Conservation (phyloP, 2,888 invertebrate species). For the Hypercompe scribonia region DNA sequence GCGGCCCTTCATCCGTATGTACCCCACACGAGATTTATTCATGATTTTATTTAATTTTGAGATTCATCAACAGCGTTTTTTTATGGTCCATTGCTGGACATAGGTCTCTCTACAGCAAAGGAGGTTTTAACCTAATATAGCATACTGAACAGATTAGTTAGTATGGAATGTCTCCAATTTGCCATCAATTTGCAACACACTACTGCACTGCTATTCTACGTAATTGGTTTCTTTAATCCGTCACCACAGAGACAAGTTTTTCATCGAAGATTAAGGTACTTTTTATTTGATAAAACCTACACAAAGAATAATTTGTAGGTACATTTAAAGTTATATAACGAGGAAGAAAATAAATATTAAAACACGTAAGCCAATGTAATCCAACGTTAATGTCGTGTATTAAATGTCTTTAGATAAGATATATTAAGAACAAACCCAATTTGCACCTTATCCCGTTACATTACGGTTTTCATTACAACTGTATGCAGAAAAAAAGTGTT, state of each 20-base stretch:
- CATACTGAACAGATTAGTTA: too few species aligned
- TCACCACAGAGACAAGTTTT: too few species aligned
- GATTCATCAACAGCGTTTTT: too few species aligned
- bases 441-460: background rate
- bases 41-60: too few species aligned
- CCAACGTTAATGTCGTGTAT: constrained; percentile 6
- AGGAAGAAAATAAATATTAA: constrained; percentile 15
- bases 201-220: too few species aligned
- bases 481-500: background rate
- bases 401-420: constrained; percentile 21
- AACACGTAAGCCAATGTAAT: constrained; percentile 14
- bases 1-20: background rate
- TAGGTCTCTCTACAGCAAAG: too few species aligned
- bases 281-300: background rate
- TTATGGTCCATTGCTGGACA: too few species aligned
- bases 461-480: background rate
- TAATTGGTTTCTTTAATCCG: too few species aligned
- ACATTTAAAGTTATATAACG: background rate
- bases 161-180: too few species aligned
- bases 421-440: background rate
- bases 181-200: too few species aligned
- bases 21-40: background rate
- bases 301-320: background rate
- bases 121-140: too few species aligned
- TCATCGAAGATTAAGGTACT: too few species aligned